phyloP scores from a whole-genome alignment of 1,140 invertebrate genomes.

The Meteorus sp. region DNA sequence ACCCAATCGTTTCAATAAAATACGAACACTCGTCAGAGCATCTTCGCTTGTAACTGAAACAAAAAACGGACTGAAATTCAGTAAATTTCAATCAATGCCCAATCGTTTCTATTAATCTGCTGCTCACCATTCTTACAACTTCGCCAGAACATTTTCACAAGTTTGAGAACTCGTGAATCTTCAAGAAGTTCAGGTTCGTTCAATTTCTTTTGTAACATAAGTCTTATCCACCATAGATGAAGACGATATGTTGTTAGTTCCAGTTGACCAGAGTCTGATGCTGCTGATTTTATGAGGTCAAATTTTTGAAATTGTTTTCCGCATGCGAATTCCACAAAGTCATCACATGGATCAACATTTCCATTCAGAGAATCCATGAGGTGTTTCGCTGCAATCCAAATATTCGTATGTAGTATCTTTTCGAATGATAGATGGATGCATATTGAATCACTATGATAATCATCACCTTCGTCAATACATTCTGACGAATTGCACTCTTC shows the following conservation, averaged over 20 bases:
- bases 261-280: background rate
- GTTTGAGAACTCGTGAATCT: conserved; percentile 10
- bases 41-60: no score
- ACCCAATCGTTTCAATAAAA: conserved; percentile 23
- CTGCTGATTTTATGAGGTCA: background rate
- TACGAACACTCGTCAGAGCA: conserved; percentile 11
- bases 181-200: background rate
- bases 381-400: conserved; percentile 19
- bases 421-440: no score
- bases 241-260: conserved; percentile 17
- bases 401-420: no score
- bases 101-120: conserved; percentile 1
- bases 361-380: conserved; percentile 18
- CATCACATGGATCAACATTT: conserved; percentile 24
- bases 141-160: conserved; percentile 27
- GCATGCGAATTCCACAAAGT: conserved; percentile 28
- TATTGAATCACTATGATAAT: no score
- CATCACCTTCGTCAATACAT: conserved; percentile 8
- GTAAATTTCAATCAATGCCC: conserved; percentile 4
- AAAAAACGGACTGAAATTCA: conserved; percentile 18
- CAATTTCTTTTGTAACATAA: conserved; percentile 14
- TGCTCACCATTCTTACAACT: conserved; percentile 25
- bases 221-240: conserved; percentile 21
- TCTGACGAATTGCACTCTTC: conserved; percentile 9
- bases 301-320: conserved; percentile 25